Base-by-base conservation (phyloP, 1,140 invertebrate genomes). In the Caerostris extrusa region DNA sequence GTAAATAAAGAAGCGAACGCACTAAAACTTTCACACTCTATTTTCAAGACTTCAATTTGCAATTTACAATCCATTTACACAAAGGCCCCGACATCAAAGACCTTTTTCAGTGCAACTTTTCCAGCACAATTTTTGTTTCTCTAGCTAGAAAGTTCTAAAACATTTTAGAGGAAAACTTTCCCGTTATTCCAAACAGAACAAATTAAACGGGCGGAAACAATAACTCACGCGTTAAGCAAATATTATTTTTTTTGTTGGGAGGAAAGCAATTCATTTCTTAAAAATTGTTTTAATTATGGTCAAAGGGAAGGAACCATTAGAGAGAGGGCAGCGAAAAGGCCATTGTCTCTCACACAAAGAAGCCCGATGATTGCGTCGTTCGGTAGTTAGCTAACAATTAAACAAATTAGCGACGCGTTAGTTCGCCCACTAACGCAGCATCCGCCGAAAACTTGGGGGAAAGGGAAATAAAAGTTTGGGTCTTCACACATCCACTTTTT, bases 331-430 rank as follows among this genome's bases (percentile, higher is more conserved):
- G n/a, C n/a, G n/a, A n/a, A n/a, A n/a, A n/a, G n/a, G 7, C 69
- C 50, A 50, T 77, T 77, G 71, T 77, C 34, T 53, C 71, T 1
- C 10, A 19, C 50, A 77, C 71, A 77, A 77, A 77, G 34, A 12
- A 77, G 8, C 19, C 71, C 71, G 34, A 77, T 77, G 71, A 34
- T 50, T 77, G 19, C 7, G 71, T 34, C 71, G 19, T 50, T 12
- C 71, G 71, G 71, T 77, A 77, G 71, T 77, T 77, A 77, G 53
- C 71, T 77, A 10, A 77, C 71, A 77, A 77, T 77, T 77, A 77
- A 77, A 77, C 71, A 77, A 77, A 77, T 77, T 77, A 77, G 53
- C 71, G 53, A 77, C 71, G 71, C 71, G 50, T 77, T 77, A 77
- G 34, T 53, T 34, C 12, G 34, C 53, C 71, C 53, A 10, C 12